Evolutionary conservation across 2,113 vertebrate species (phyloP), one percentile per base, ranked within the genome.

Genomic region (Pseudopodoces humilis): DNA sequence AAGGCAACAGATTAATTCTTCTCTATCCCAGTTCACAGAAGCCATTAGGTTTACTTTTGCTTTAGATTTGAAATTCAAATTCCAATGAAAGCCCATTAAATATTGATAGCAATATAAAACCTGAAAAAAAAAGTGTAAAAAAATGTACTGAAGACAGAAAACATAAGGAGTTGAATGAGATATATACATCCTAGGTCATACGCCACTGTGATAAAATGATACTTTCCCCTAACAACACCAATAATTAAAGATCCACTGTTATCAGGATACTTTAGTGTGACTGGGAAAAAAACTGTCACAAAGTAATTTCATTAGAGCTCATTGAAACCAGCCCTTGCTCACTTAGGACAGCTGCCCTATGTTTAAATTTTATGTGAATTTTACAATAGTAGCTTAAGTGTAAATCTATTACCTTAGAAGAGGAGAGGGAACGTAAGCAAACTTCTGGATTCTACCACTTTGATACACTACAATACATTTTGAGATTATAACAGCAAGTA

Each of bases 41-140:
- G 63, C 60, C 94, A 96, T 97, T 94, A 95, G 74, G 91, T 94
- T 95, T 96, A 22, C 94, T 97, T 94, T 88, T 92, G 86, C 33
- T 83, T 94, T 80, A 44, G 62, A 95, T 95, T 95, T 96, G 90
- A 96, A 96, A 97, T 96, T 96, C 87, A 93, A 96, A 96, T 97
- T 96, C 90, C 76, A 94, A 25, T 65, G 33, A 86, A 95, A 91
- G 76, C 37, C 55, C 59, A 58, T 53, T 95, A 86, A 96, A 90
- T 7, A 13, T 92, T 93, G 81, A 62, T 75, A 96, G 86, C 5
- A 15, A 89, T 89, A 93, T 83, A 95, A 96, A 97, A 90, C 44
- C 76, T 77, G 72, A 96, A 65, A 60, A 95, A 80, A 83, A 83
- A 72, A 68, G 27, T 87, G 19, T 19, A 41, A 47, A 60, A 94